A percentile compares a stretch with the other conserved stretches of the same genome.
Evolutionary conservation across 2,888 invertebrate species (phyloP).

Genomic region (Deroplatys truncata): DNA sequence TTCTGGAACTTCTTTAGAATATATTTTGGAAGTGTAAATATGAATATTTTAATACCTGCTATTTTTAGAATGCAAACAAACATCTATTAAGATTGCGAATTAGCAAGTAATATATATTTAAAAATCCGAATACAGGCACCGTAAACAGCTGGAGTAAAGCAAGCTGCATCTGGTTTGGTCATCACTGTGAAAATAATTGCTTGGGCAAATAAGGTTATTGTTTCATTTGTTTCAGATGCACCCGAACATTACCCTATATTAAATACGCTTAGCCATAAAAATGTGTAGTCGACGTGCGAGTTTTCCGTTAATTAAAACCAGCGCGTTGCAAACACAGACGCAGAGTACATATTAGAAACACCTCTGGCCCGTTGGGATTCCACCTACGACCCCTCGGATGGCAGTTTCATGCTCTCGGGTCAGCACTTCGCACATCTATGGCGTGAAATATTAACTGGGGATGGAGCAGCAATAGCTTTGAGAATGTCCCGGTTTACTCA

Average conservation of each 20-base stretch:
- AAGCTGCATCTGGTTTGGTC: neutral
- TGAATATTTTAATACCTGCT: no score
- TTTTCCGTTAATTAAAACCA: neutral
- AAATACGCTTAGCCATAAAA: neutral
- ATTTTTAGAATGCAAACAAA: neutral
- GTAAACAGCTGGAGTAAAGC: neutral
- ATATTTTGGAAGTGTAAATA: no score
- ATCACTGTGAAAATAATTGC: neutral
- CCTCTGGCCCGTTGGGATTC: neutral
- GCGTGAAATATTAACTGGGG: neutral
- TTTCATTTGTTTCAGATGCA: neutral
- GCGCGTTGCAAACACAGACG: neutral
- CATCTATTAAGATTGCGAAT: neutral
- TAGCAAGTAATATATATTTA: neutral
- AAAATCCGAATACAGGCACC: neutral
- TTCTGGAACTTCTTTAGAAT: no score
- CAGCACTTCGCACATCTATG: neutral
- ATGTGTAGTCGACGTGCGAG: neutral
- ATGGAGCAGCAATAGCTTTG: neutral
- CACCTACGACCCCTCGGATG: neutral
- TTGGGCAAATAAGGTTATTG: neutral
- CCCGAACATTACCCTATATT: neutral
- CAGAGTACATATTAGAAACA: neutral
- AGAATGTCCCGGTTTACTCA: neutral
- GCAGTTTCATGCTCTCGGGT: neutral